Percentiles rank a stretch among this genome's conserved stretches.
Conservation (phyloP, 2,888 invertebrate genomes). For the Drosophila mimetica region DNA sequence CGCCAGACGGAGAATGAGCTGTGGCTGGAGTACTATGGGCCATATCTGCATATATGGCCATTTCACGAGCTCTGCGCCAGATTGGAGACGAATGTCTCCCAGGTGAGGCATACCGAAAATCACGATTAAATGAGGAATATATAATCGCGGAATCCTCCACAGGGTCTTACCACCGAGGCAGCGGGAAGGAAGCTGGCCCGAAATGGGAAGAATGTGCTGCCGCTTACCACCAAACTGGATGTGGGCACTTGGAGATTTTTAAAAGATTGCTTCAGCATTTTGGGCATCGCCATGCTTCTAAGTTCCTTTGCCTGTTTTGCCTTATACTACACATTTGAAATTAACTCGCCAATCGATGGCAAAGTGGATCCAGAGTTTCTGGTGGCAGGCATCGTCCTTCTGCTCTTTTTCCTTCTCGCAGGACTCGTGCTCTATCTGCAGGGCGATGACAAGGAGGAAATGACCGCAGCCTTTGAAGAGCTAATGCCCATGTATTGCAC, state of each 20-base stretch:
- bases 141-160: neutral
- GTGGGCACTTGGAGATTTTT: neutral
- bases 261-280: constrained; percentile 32
- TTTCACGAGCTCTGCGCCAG: constrained; percentile 16
- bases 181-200: constrained; percentile 29
- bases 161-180: constrained; percentile 42
- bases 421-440: constrained; percentile 38
- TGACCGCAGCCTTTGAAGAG: constrained; percentile 39
- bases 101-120: constrained; percentile 15
- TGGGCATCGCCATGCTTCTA: constrained; percentile 23
- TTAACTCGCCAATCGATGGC: fast-evolving
- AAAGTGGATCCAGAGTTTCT: constrained; percentile 1
- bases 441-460: constrained; percentile 30
- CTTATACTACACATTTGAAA: neutral
- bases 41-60: constrained; percentile 29
- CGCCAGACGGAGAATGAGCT: constrained; percentile 25
- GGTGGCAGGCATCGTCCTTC: constrained; percentile 12
- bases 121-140: too few relatives aligned
- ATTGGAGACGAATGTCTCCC: constrained; percentile 16
- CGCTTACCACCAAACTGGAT: neutral
- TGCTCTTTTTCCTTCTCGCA: constrained; percentile 21
- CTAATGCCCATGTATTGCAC: constrained; percentile 63
- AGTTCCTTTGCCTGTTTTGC: constrained; percentile 27
- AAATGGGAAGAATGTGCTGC: constrained; percentile 51
- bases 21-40: constrained; percentile 29